Conservation (phyloP, 1,140 invertebrate species). For the Sycobia sp. region DNA sequence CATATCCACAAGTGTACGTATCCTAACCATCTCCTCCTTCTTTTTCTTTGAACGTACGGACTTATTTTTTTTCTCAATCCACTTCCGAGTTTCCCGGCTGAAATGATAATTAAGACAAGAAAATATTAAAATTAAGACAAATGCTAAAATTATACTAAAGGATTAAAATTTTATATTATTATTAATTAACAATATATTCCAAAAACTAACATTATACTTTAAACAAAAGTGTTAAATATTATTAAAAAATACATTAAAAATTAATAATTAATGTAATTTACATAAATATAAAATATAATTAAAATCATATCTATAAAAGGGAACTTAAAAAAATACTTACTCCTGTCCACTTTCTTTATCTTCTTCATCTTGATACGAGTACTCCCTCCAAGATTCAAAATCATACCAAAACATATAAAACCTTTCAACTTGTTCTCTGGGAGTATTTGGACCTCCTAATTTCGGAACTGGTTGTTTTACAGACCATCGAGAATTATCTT, state of each 20-base stretch:
- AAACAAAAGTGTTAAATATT: too few species aligned
- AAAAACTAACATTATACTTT: too few species aligned
- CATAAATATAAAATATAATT: too few species aligned
- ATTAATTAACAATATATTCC: too few species aligned
- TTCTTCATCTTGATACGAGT: slow-evolving; percentile 98
- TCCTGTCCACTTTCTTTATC: slow-evolving; percentile 97
- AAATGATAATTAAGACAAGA: not conserved
- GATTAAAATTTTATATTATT: too few species aligned
- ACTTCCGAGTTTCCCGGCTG: slow-evolving; percentile 87
- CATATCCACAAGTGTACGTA: slow-evolving; percentile 88
- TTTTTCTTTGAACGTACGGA: slow-evolving; percentile 86
- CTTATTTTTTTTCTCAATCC: slow-evolving; percentile 98
- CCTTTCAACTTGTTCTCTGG: slow-evolving; percentile 77
- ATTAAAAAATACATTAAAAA: too few species aligned
- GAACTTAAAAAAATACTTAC: slow-evolving; percentile 44
- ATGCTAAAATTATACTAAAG: too few species aligned
- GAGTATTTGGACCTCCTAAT: slow-evolving; percentile 77
- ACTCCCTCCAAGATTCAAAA: slow-evolving; percentile 99
- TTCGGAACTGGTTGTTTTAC: slow-evolving; percentile 84
- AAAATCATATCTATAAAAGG: too few species aligned
- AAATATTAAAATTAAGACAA: too few species aligned
- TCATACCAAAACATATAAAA: slow-evolving; percentile 95
- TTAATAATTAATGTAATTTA: too few species aligned
- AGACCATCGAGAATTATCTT: slow-evolving; percentile 91
- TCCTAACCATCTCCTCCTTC: slow-evolving; percentile 94